A percentile compares a stretch with the other conserved stretches of the same genome.
These are phyloP conservation scores for Meriones psammophilus DNA, from an alignment of 2,797 vertebrate genomes.

Conservation along the genomic window DNA sequence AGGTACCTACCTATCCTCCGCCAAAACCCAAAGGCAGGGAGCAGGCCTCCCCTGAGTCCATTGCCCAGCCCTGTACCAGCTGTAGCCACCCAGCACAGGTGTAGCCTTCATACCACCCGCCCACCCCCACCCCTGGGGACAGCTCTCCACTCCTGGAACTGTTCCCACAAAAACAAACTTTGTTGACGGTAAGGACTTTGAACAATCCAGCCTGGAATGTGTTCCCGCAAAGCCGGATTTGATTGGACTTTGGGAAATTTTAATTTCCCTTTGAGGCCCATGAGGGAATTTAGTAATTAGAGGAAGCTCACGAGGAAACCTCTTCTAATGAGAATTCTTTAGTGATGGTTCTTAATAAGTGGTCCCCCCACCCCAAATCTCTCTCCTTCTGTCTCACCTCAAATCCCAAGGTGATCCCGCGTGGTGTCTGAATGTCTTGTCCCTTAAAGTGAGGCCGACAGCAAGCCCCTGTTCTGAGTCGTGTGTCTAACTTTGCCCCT, in stretches of 20 bases:
- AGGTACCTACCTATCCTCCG: constrained; percentile 88
- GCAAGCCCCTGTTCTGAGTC: neutral
- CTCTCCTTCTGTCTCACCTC: constrained; percentile 1
- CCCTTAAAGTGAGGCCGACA: constrained; percentile 9
- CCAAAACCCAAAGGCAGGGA: neutral
- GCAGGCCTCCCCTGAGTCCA: neutral
- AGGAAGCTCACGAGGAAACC: constrained; percentile 69
- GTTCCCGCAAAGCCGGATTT: constrained; percentile 59
- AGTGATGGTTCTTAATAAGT: constrained; percentile 68
- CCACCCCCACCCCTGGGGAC: neutral
- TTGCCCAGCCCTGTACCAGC: neutral
- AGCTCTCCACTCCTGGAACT: neutral
- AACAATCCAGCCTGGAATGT: constrained; percentile 18
- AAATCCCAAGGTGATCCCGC: neutral
- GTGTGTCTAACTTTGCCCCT: rapidly evolving
- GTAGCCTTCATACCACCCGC: neutral
- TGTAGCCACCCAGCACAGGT: neutral
- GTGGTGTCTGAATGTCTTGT: constrained; percentile 38
- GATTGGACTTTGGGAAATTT: constrained; percentile 74
- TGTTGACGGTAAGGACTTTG: constrained; percentile 52
- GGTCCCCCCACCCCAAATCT: constrained; percentile 16
- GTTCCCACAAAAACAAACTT: constrained; percentile 47
- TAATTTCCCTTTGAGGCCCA: constrained; percentile 77
- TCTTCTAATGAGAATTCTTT: constrained; percentile 77
- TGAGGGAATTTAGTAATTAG: constrained; percentile 80